Conservation (phyloP, 1,140 invertebrate species). For the Drosophila parvula region DNA sequence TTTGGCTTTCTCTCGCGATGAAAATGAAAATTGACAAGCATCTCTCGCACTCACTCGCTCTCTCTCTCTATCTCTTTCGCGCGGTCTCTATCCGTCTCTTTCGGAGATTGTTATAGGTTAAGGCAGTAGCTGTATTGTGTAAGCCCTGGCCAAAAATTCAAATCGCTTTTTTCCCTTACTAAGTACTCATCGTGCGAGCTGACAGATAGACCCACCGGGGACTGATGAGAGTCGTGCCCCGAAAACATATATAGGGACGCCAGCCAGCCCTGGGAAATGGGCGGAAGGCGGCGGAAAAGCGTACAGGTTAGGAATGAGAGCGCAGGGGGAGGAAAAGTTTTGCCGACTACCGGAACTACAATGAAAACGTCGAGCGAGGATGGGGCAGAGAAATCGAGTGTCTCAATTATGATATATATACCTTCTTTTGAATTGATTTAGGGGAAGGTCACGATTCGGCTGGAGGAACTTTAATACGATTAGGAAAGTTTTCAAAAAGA, state of each 20-base stretch:
- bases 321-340: constrained; percentile 7
- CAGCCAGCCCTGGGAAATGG: neutral
- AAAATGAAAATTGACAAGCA: constrained; percentile 46
- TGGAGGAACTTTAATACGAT: constrained; percentile 27
- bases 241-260: constrained; percentile 4
- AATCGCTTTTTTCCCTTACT: constrained; percentile 24
- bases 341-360: constrained; percentile 28
- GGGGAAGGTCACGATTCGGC: constrained; percentile 10
- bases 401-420: constrained; percentile 34
- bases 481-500: neutral
- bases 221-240: constrained; percentile 13
- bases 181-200: constrained; percentile 29
- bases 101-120: constrained; percentile 25
- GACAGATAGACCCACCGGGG: constrained; percentile 31
- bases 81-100: neutral
- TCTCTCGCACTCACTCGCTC: neutral
- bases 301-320: no score
- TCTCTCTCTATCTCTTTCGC: neutral
- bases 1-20: constrained; percentile 40
- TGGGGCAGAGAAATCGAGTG: constrained; percentile 16
- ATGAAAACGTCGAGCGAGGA: neutral
- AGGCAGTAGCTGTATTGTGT: constrained; percentile 15
- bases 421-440: constrained; percentile 6
- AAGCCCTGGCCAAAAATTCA: constrained; percentile 35
- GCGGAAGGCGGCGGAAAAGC: neutral